Base-by-base conservation (phyloP, 2,888 invertebrate genomes). In the Plemyria rubiginata region DNA sequence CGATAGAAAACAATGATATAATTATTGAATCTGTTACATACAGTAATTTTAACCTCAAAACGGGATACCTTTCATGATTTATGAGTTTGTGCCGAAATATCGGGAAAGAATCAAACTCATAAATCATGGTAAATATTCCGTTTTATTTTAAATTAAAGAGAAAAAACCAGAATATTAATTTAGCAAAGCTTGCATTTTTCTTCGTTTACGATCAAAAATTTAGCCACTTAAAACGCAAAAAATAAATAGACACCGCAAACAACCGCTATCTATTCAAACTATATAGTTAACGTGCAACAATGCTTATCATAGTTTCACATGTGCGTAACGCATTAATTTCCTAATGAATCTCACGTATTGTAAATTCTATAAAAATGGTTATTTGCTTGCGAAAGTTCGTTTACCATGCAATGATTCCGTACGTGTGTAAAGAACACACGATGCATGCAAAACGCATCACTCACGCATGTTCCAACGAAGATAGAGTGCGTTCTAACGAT, bases 261-360 rank as follows among this genome's bases (percentile, higher is more conserved):
- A 66, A 70, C 54, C 56, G 61, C 59, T 73, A 71, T 70, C 67
- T 57, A 67, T 67, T 40, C 38, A 63, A 67, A 68, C 76, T 76
- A n/a, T n/a, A n/a, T n/a, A 71, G 71, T 73, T 74, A 77, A 82
- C 78, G 77, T 77, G 77, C 76, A 79, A 75, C 73, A 76, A 79
- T 80, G 75, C 70, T 60, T 70, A 80, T 78, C 79, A 77, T 61
- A 76, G 76, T 83, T 80, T 78, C 70, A 83, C 78, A 86, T 82
- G 83, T 88, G 90, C 89, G 88, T 90, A 79, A 89, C 88, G 90
- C 90, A 67, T 78, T 63, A 71, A 76, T 90, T 90, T 87, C 87
- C 69, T 77, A 89, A 89, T 74, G 75, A 82, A 82, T 76, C 84
- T 86, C 90, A 91, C 90, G 90, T 92, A 84, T 86, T 81, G 77